A percentile compares a stretch with the other conserved stretches of the same genome.
These are phyloP conservation scores for Eupsittula cactorum DNA, from an alignment of 2,113 vertebrate genomes.

Conservation along the genomic window DNA sequence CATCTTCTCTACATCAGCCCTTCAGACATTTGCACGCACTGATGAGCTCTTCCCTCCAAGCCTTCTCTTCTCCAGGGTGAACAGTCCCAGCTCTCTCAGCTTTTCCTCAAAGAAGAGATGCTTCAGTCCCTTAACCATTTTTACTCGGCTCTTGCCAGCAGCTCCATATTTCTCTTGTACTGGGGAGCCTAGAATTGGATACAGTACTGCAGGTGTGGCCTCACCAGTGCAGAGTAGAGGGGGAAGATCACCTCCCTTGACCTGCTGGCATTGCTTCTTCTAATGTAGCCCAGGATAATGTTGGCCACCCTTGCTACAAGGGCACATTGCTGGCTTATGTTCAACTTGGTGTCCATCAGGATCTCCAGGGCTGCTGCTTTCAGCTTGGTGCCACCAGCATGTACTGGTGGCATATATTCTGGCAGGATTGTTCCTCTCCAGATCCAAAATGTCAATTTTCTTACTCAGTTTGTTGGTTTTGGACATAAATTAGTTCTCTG, in stretches of 20 bases:
- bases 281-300: background rate
- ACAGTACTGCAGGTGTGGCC: background rate
- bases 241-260: background rate
- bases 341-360: background rate
- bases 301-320: background rate
- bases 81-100: background rate
- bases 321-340: background rate
- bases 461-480: background rate
- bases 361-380: background rate
- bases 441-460: background rate
- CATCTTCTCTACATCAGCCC: background rate
- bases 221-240: background rate
- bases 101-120: background rate
- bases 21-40: background rate
- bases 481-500: background rate
- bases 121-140: background rate
- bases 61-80: background rate
- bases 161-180: background rate
- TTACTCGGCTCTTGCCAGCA: background rate
- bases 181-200: background rate
- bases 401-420: rapidly evolving
- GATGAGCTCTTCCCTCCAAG: background rate
- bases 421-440: background rate
- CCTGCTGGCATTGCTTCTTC: background rate
- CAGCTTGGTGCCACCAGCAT: background rate